Conservation (phyloP, 2,888 invertebrate genomes). For the Thymelicus acteon region DNA sequence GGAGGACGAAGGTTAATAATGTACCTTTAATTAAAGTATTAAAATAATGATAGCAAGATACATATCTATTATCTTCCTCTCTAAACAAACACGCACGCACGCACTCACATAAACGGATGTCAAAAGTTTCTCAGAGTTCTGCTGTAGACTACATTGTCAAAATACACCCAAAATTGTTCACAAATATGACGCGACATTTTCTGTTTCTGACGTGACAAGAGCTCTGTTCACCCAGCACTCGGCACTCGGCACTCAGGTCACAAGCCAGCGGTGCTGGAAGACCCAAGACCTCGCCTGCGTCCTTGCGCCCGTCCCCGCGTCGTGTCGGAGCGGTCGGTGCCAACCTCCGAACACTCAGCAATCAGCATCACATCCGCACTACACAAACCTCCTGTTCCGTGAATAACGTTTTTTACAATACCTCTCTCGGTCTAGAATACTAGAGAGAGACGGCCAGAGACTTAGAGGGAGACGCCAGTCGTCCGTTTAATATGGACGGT, state of each 20-base stretch:
- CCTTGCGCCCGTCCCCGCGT: not conserved
- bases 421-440: not conserved
- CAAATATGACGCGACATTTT: too few species aligned
- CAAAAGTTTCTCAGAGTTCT: too few species aligned
- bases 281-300: not conserved
- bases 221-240: not conserved
- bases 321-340: not conserved
- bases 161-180: too few species aligned
- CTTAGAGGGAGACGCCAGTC: not conserved
- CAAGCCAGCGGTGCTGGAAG: not conserved
- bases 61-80: too few species aligned
- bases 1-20: too few species aligned
- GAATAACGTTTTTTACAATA: slow-evolving; percentile 8
- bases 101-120: too few species aligned
- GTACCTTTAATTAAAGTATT: too few species aligned
- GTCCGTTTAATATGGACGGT: not conserved
- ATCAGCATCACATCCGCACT: slow-evolving; percentile 1
- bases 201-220: not conserved
- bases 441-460: not conserved
- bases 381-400: slow-evolving; percentile 5
- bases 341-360: slow-evolving; percentile 6
- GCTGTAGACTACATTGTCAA: too few species aligned
- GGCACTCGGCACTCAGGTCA: too few species aligned
- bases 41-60: too few species aligned
- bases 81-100: too few species aligned